These are phyloP conservation scores for Drosophila nikananu DNA, from an alignment of 1,140 invertebrate species.

Conservation along the genomic window DNA sequence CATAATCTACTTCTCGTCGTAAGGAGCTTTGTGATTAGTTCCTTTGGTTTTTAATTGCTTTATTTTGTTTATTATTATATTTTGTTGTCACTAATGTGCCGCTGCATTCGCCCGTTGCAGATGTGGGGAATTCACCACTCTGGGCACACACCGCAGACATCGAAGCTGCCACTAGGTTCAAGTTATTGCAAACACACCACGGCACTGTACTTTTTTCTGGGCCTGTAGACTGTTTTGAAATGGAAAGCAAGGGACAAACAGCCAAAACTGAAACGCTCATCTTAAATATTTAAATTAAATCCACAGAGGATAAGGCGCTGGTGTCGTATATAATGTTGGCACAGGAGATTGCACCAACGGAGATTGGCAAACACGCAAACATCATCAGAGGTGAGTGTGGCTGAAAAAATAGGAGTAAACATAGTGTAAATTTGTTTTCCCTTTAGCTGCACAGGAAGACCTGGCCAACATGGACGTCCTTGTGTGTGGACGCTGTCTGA, in stretches of 20 bases:
- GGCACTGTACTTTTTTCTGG: conserved; percentile 78
- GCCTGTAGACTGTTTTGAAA: conserved; percentile 59
- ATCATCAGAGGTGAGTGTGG: conserved; percentile 88
- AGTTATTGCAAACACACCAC: conserved; percentile 61
- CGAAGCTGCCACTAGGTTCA: conserved; percentile 54
- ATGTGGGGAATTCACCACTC: conserved; percentile 59
- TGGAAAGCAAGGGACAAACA: conserved; percentile 52
- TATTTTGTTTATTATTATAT: conserved; percentile 27
- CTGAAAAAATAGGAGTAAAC: conserved; percentile 4
- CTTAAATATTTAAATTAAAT: conserved; percentile 17
- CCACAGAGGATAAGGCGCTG: conserved; percentile 44
- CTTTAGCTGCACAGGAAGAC: conserved; percentile 89
- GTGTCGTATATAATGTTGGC: conserved; percentile 77
- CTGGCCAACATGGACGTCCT: conserved; percentile 91
- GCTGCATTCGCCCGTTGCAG: conserved; percentile 60
- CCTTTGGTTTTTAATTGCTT: conserved; percentile 17
- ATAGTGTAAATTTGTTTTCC: neutral
- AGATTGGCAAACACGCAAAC: conserved; percentile 89
- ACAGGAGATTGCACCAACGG: conserved; percentile 87
- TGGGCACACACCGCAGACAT: conserved; percentile 21
- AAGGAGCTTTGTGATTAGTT: neutral
- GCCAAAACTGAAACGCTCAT: conserved; percentile 18
- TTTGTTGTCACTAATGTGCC: conserved; percentile 40
- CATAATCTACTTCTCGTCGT: too few relatives aligned
- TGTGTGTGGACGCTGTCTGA: conserved; percentile 92